Percentiles rank a stretch among this genome's conserved stretches.
Conservation (phyloP, 2,888 invertebrate species). For the Calliphora vomitoria region DNA sequence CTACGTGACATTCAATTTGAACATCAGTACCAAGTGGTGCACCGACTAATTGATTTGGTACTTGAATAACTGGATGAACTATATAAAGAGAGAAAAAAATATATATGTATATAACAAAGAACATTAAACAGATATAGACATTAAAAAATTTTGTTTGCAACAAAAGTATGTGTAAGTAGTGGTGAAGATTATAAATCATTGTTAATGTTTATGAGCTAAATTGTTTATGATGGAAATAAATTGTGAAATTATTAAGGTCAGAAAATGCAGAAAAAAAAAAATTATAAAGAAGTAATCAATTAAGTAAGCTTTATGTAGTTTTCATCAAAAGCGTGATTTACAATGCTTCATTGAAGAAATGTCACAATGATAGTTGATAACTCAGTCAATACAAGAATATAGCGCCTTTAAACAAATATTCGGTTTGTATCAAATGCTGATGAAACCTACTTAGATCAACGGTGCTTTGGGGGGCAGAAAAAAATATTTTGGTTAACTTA, state of each 20-base stretch:
- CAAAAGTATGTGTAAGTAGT: neutral
- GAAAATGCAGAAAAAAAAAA: neutral
- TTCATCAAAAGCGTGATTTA: too few species aligned
- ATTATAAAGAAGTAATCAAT: neutral
- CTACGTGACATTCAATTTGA: slow-evolving; percentile 94
- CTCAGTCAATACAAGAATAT: too few species aligned
- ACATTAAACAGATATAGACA: slow-evolving; percentile 53
- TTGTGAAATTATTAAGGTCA: neutral
- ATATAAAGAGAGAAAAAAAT: slow-evolving; percentile 77
- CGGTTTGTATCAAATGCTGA: too few species aligned
- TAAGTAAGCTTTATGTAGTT: neutral
- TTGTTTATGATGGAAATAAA: slow-evolving; percentile 30
- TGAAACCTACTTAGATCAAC: too few species aligned
- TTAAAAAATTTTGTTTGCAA: slow-evolving; percentile 21
- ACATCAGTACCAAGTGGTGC: slow-evolving; percentile 95
- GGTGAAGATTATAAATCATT: slow-evolving; percentile 59
- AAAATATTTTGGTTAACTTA: too few species aligned
- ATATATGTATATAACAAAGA: slow-evolving; percentile 29
- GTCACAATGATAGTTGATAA: too few species aligned
- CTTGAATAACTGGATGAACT: slow-evolving; percentile 96
- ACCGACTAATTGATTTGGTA: slow-evolving; percentile 96
- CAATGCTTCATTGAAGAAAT: too few species aligned
- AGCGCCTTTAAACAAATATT: too few species aligned
- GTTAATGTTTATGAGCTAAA: slow-evolving; percentile 38
- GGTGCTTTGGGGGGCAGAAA: too few species aligned